A percentile compares a stretch with the other conserved stretches of the same genome.
Conservation (phyloP, 2,888 invertebrate genomes). For the Caenorhabditis becei region DNA sequence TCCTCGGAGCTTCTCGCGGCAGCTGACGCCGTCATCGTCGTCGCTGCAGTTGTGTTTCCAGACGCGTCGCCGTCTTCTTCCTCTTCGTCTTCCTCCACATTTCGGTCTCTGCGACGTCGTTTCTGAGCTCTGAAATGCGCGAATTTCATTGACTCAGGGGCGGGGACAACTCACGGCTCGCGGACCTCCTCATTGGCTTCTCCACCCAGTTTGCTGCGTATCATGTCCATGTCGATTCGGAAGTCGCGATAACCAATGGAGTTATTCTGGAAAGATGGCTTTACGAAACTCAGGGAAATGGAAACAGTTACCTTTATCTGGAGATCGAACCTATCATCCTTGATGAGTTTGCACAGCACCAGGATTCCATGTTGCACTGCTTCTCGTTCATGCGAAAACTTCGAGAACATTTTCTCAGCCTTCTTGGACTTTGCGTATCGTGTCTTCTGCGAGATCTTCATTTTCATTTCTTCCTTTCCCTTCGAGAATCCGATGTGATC, state of each 20-base stretch:
- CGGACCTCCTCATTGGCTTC: conserved; percentile 32
- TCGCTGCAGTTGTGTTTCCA: background rate
- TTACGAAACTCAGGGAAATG: background rate
- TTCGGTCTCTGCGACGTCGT: conserved; percentile 40
- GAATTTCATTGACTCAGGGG: background rate
- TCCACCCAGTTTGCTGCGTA: conserved; percentile 50
- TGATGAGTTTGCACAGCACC: conserved; percentile 53
- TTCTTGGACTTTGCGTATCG: conserved; percentile 57
- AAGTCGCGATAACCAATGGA: conserved; percentile 70
- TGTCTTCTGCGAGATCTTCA: conserved; percentile 54
- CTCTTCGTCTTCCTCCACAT: conserved; percentile 18
- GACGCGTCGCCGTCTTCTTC: background rate
- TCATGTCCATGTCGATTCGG: conserved; percentile 64
- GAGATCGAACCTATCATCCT: conserved; percentile 63
- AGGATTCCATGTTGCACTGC: conserved; percentile 54
- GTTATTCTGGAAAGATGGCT: conserved; percentile 55
- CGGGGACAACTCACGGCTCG: conserved; percentile 31
- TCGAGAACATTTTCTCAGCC: conserved; percentile 57
- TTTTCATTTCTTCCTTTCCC: conserved; percentile 63
- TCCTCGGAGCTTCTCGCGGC: conserved; percentile 35
- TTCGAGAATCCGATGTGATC: conserved; percentile 62
- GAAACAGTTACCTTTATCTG: conserved; percentile 51
- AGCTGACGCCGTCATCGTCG: background rate
- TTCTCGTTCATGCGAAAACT: conserved; percentile 57
- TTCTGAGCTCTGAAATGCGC: conserved; percentile 24